Conservation (phyloP, 1,140 invertebrate species). For the Centruroides sculpturatus region DNA sequence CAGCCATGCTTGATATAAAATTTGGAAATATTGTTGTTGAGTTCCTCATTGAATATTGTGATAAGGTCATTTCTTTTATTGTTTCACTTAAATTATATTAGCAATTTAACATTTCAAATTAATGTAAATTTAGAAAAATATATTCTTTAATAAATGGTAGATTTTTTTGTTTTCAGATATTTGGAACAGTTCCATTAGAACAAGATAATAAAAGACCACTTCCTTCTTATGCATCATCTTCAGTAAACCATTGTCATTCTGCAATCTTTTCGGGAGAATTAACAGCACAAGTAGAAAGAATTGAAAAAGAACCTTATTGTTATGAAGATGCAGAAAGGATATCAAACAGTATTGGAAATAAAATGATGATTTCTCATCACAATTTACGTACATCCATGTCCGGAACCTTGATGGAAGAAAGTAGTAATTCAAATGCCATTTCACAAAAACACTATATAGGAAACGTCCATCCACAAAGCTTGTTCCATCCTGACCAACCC, state of each 20-base stretch:
- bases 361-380: too few species aligned
- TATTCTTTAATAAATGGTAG: background rate
- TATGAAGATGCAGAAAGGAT: too few species aligned
- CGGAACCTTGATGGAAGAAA: background rate
- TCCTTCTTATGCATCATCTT: too few species aligned
- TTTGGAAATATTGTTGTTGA: slow-evolving; percentile 97
- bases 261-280: too few species aligned
- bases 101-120: background rate
- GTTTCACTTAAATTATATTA: background rate
- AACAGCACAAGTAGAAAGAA: too few species aligned
- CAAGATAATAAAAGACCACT: too few species aligned
- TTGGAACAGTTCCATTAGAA: too few species aligned
- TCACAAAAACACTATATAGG: slow-evolving; percentile 1
- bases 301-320: too few species aligned
- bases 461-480: background rate
- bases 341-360: too few species aligned
- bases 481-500: too few species aligned
- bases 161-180: background rate
- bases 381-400: too few species aligned
- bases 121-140: background rate
- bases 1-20: slow-evolving; percentile 95
- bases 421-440: background rate
- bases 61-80: slow-evolving; percentile 40
- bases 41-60: slow-evolving; percentile 84
- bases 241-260: too few species aligned